Evolutionary conservation across 2,888 invertebrate species (phyloP).

Genomic region (Desoria tigrina): DNA sequence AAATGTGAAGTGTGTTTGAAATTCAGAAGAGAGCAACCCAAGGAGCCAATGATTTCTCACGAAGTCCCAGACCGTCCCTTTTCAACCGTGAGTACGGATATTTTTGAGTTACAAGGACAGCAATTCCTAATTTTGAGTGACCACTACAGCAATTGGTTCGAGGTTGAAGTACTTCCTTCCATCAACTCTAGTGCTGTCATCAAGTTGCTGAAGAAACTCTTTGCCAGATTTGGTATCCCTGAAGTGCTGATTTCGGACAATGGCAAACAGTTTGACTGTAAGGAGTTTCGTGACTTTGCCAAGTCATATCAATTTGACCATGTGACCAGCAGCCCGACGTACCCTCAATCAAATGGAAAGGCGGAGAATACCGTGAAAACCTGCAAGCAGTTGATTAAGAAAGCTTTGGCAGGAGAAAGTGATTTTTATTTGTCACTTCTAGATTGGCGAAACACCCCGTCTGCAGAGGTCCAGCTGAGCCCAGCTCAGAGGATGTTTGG

Average conservation of each 20-base stretch:
- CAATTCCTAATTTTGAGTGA: constrained; percentile 44
- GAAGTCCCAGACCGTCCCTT: constrained; percentile 41
- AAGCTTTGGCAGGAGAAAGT: no score
- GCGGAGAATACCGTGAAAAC: constrained; percentile 41
- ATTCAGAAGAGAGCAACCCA: no score
- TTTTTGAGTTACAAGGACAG: constrained; percentile 34
- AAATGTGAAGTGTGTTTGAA: no score
- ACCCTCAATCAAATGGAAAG: no score
- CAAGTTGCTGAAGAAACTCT: constrained; percentile 14
- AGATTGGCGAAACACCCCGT: constrained; percentile 52
- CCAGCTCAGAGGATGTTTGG: constrained; percentile 12
- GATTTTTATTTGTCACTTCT: no score
- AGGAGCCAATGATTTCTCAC: no score
- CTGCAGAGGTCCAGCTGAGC: constrained; percentile 8
- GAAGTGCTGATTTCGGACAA: constrained; percentile 36
- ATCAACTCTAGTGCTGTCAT: no score
- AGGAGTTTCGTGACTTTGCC: constrained; percentile 37
- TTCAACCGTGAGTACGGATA: constrained; percentile 42
- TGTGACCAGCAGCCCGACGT: no score
- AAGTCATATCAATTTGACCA: no score
- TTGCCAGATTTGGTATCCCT: no score
- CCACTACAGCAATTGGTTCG: constrained; percentile 50
- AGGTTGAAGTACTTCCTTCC: constrained; percentile 39
- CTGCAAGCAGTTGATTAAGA: no score
- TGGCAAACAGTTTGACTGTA: constrained; percentile 39